A percentile compares a stretch with the other conserved stretches of the same genome.
Conservation (phyloP, 2,797 vertebrate genomes). For the Melanotaenia boesemani region DNA sequence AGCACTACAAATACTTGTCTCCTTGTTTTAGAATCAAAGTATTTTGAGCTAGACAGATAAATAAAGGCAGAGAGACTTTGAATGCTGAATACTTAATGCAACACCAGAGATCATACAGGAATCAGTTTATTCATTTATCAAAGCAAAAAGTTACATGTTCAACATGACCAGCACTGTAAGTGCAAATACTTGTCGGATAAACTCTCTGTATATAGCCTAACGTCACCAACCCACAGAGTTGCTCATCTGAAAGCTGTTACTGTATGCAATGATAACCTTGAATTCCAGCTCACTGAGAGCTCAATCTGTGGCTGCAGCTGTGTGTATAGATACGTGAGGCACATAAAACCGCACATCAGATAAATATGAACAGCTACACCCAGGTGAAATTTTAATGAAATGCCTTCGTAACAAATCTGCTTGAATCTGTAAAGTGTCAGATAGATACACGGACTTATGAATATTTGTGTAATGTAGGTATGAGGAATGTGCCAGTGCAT, state of each 20-base stretch:
- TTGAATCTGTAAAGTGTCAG: slow-evolving; percentile 27
- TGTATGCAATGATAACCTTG: slow-evolving; percentile 73
- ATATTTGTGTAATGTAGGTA: slow-evolving; percentile 41
- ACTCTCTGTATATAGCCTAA: slow-evolving; percentile 37
- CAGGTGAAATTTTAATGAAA: slow-evolving; percentile 67
- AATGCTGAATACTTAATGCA: slow-evolving; percentile 36
- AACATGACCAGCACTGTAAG: slow-evolving; percentile 28
- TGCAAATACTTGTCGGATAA: slow-evolving; percentile 43
- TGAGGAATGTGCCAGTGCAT: slow-evolving; percentile 29
- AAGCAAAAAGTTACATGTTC: slow-evolving; percentile 32
- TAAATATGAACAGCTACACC: slow-evolving; percentile 55
- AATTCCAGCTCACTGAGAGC: slow-evolving; percentile 55
- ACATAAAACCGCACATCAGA: slow-evolving; percentile 63
- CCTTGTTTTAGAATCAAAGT: slow-evolving; percentile 35
- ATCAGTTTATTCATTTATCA: slow-evolving; percentile 49
- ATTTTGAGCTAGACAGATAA: slow-evolving; percentile 21
- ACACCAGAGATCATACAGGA: slow-evolving; percentile 23
- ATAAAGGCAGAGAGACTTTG: slow-evolving; percentile 6
- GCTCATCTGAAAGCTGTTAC: slow-evolving; percentile 63
- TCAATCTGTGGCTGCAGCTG: slow-evolving; percentile 42
- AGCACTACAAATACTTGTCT: slow-evolving; percentile 29
- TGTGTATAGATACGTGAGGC: slow-evolving; percentile 59
- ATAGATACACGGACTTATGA: slow-evolving; percentile 36
- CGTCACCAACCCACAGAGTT: slow-evolving; percentile 46
- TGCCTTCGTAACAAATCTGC: slow-evolving; percentile 39